Evolutionary conservation across 2,888 invertebrate genomes (phyloP).

Genomic region (Brachyptera putata): DNA sequence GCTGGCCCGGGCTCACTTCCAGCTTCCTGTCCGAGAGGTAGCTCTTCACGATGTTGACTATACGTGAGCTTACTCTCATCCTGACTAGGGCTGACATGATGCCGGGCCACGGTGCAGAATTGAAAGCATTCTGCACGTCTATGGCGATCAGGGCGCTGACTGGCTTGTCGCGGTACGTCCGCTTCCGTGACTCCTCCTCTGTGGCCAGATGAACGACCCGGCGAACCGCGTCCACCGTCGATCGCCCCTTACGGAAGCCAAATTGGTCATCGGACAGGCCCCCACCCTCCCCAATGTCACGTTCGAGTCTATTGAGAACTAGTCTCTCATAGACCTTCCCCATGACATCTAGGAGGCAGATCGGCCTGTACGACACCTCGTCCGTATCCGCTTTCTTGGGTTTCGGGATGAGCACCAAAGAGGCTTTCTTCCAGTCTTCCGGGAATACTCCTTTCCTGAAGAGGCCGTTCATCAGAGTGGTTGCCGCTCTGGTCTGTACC

Average conservation of each 20-base stretch:
- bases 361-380: constrained; percentile 20
- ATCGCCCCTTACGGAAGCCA: neutral
- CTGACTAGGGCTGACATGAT: too few species aligned
- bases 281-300: neutral
- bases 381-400: constrained; percentile 10
- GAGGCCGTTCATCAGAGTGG: neutral
- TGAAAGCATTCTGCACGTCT: neutral
- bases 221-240: neutral
- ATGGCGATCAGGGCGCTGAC: neutral
- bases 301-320: neutral
- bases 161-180: neutral
- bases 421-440: constrained; percentile 25
- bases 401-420: constrained; percentile 27
- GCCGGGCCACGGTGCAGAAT: too few species aligned
- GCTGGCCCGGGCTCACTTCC: too few species aligned
- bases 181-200: neutral
- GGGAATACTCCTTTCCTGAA: constrained; percentile 27
- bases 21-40: too few species aligned
- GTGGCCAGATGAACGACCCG: neutral
- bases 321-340: constrained; percentile 28
- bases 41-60: too few species aligned
- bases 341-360: constrained; percentile 24
- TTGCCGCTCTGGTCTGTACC: neutral
- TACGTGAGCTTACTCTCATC: too few species aligned
- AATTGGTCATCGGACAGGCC: neutral